A percentile compares a stretch with the other conserved stretches of the same genome.
Conservation (phyloP, 1,140 invertebrate genomes). For the Drosophila nikananu region DNA sequence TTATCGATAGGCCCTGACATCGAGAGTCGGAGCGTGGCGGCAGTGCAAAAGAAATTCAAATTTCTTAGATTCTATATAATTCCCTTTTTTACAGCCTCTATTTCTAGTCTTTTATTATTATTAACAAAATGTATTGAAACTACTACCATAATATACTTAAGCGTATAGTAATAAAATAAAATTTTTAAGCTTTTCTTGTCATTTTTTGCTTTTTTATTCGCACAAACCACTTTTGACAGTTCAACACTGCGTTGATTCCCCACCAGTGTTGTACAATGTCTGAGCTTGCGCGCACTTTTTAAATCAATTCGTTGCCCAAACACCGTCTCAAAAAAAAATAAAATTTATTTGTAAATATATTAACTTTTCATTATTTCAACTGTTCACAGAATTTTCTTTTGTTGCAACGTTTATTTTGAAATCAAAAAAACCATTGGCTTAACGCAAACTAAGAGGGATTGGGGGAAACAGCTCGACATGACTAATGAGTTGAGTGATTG, state of each 20-base stretch:
- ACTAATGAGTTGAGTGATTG: constrained; percentile 52
- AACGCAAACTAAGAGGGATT: constrained; percentile 60
- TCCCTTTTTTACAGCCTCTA: not conserved
- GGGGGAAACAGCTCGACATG: constrained; percentile 50
- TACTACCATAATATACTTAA: too few relatives aligned
- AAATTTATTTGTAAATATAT: too few relatives aligned
- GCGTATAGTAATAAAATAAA: too few relatives aligned
- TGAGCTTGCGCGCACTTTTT: not conserved
- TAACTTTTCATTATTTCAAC: too few relatives aligned
- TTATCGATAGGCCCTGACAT: constrained; percentile 11
- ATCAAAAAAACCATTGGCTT: constrained; percentile 37
- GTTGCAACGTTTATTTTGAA: constrained; percentile 47
- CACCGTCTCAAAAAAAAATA: not conserved
- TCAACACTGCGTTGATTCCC: too few relatives aligned
- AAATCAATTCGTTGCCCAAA: not conserved
- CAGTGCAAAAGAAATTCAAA: constrained; percentile 12
- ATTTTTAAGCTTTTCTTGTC: not conserved
- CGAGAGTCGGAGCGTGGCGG: not conserved
- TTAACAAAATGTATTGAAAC: not conserved
- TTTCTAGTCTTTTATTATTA: not conserved
- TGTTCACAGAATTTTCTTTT: constrained; percentile 1
- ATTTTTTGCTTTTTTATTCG: not conserved
- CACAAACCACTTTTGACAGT: not conserved
- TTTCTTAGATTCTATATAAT: not conserved
- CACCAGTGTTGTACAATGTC: constrained; percentile 3